Evolutionary conservation across 2,113 vertebrate genomes (phyloP).

Genomic region (Gadus macrocephalus): DNA sequence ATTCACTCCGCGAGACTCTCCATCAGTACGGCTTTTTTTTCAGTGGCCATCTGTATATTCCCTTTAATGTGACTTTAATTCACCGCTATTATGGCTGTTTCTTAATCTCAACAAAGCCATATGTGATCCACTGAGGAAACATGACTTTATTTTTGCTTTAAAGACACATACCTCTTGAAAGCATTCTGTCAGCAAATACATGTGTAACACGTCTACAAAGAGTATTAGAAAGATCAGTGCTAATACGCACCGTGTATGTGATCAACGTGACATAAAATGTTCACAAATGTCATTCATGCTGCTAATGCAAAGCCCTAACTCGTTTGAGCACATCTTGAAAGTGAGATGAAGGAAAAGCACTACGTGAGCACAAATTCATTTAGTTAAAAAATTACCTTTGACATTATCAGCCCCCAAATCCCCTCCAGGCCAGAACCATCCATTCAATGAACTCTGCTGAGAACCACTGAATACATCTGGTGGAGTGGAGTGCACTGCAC

Average conservation of each 20-base stretch:
- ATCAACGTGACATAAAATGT: background rate
- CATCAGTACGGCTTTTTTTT: constrained; percentile 30
- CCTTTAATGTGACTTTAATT: constrained; percentile 53
- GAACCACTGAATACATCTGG: no score
- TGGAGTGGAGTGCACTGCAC: no score
- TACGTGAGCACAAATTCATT: no score
- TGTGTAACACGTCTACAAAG: constrained; percentile 55
- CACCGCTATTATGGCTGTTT: constrained; percentile 42
- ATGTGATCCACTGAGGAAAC: constrained; percentile 58
- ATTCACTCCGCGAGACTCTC: constrained; percentile 47
- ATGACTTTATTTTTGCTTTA: constrained; percentile 49
- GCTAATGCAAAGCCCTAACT: no score
- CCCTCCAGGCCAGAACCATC: no score
- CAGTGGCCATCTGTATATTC: constrained; percentile 44
- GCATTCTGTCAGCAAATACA: constrained; percentile 66
- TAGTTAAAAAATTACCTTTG: no score
- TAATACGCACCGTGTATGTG: constrained; percentile 51
- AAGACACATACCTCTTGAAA: constrained; percentile 60
- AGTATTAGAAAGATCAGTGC: constrained; percentile 65
- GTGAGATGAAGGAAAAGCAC: no score
- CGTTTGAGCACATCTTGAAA: no score
- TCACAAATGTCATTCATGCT: no score
- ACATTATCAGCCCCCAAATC: no score
- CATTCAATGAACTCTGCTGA: no score
- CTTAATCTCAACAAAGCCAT: constrained; percentile 68